phyloP scores from a whole-genome alignment of 2,888 invertebrate genomes.

The Drosophila phalerata region DNA sequence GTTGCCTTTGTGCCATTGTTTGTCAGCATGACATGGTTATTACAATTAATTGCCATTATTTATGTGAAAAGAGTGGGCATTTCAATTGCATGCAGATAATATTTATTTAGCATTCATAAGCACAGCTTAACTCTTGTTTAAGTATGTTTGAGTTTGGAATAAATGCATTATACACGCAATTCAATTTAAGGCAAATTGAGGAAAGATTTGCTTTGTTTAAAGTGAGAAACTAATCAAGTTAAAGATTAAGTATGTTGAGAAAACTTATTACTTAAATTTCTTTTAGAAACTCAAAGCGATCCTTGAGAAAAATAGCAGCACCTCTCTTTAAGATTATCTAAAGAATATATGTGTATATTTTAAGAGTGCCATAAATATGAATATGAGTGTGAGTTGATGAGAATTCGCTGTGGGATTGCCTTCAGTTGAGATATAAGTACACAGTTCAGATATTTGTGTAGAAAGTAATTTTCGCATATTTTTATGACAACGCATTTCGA shows the following conservation, averaged over 20 bases:
- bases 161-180: neutral
- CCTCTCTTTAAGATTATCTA: neutral
- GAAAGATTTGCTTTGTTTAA: neutral
- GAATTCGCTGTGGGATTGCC: neutral
- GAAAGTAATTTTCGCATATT: conserved; percentile 50
- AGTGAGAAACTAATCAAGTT: too few species aligned
- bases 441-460: conserved; percentile 2
- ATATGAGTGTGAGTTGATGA: neutral
- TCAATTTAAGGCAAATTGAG: neutral
- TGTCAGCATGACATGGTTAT: conserved; percentile 39
- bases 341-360: neutral
- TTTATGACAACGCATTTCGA: conserved; percentile 61
- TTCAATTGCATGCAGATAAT: conserved; percentile 12
- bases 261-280: neutral
- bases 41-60: conserved; percentile 40
- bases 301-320: neutral
- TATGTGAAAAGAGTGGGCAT: conserved; percentile 12
- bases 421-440: neutral
- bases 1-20: conserved; percentile 35
- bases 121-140: neutral
- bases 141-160: neutral
- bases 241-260: too few species aligned
- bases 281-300: too few species aligned
- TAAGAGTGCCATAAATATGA: neutral
- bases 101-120: conserved; percentile 2